Evolutionary conservation across 2,113 vertebrate species (phyloP).

Genomic region (Perca fluviatilis): DNA sequence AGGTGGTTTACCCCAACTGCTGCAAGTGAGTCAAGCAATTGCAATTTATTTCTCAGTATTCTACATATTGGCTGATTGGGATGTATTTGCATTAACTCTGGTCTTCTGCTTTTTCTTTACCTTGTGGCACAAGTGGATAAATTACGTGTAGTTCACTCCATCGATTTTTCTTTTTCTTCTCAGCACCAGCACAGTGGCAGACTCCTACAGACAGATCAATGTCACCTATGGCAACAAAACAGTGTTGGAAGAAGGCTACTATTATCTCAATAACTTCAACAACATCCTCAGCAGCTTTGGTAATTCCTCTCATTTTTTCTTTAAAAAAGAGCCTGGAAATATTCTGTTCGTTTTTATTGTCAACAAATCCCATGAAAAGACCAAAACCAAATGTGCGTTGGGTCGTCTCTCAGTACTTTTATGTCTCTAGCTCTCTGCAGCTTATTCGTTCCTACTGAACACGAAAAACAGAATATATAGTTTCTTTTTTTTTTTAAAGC

Average conservation of each 20-base stretch:
- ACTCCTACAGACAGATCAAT: conserved; percentile 91
- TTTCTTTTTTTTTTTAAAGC: neutral
- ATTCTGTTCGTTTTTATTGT: neutral
- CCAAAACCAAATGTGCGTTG: neutral
- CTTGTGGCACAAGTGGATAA: neutral
- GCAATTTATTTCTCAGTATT: neutral
- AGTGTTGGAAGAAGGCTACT: conserved; percentile 92
- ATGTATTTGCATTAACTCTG: neutral
- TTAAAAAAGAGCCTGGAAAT: neutral
- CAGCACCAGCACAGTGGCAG: conserved; percentile 94
- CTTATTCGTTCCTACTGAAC: neutral
- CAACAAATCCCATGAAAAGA: neutral
- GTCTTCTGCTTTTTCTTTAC: neutral
- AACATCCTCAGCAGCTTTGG: conserved; percentile 98
- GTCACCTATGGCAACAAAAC: conserved; percentile 91
- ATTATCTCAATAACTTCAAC: conserved; percentile 99
- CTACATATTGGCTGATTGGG: neutral
- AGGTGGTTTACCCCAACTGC: conserved; percentile 93
- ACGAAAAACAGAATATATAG: neutral
- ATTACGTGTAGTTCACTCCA: neutral
- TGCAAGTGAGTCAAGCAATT: conserved; percentile 91
- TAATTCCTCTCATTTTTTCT: conserved; percentile 64
- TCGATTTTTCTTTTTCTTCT: neutral
- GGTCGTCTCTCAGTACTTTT: neutral
- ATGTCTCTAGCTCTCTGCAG: neutral